Percentiles rank a stretch among this genome's conserved stretches.
Conservation (phyloP, 1,140 invertebrate species). For the Cydia amplana region DNA sequence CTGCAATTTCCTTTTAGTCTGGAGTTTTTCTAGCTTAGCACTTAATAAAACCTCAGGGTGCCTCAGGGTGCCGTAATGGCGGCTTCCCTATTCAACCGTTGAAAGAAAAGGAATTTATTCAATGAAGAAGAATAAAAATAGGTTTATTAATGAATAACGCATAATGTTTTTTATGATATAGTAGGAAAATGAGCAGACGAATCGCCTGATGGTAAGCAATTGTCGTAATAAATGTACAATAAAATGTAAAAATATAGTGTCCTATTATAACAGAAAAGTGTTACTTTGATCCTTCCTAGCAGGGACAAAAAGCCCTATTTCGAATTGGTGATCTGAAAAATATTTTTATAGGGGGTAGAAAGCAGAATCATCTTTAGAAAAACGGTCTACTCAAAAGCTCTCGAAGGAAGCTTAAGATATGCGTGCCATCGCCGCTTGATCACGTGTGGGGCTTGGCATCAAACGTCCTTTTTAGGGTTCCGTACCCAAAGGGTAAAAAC, state of each 20-base stretch:
- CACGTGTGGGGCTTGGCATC: constrained; percentile 9
- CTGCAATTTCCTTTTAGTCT: not conserved
- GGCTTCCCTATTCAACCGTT: constrained; percentile 6
- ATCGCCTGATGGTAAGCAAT: too few relatives aligned
- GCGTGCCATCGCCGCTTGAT: not conserved
- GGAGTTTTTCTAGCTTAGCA: constrained; percentile 3
- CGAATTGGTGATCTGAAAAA: too few relatives aligned
- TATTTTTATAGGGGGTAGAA: too few relatives aligned
- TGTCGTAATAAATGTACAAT: too few relatives aligned
- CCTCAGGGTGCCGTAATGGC: constrained; percentile 1
- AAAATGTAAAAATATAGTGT: too few relatives aligned
- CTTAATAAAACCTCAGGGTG: constrained; percentile 8
- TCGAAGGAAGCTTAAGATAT: constrained; percentile 11
- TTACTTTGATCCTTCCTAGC: too few relatives aligned
- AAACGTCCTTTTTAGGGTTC: too few relatives aligned
- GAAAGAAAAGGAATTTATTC: not conserved
- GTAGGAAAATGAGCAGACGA: too few relatives aligned
- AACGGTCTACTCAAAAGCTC: not conserved
- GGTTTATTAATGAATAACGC: not conserved
- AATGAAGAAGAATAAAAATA: not conserved
- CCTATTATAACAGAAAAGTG: too few relatives aligned
- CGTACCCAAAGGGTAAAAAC: too few relatives aligned
- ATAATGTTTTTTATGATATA: not conserved
- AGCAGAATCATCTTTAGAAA: not conserved
- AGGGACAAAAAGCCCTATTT: too few relatives aligned